Evolutionary conservation across 2,888 invertebrate species (phyloP), one percentile per base, ranked within the genome.

Genomic region (Formica aserva): DNA sequence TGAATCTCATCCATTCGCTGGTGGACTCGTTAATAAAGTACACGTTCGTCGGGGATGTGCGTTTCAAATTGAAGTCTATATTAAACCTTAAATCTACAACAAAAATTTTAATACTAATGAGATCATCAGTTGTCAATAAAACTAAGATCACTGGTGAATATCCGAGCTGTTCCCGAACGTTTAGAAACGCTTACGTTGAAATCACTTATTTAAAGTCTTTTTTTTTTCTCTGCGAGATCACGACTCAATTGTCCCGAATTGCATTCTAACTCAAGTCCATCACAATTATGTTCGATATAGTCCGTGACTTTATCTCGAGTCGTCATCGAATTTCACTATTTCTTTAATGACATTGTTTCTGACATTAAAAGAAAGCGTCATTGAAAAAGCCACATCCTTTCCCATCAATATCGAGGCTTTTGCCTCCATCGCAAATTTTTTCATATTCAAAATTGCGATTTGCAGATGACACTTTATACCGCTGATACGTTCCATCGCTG

Each of bases 71-170:
- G n/a, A 41, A 62, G 1, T 69, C 74, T 80, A 82, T 88, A 85
- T 84, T 83, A 88, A 82, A 86, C 67, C 85, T 86, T 76, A 80
- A 85, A 66, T n/a, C 55, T 77, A 77, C 38, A 65, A 66, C 38
- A 18, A 52, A 38, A 65, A 32, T 60, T 88, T 92, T 93, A 93
- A 93, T 93, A 93, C 93, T 93, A 93, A 86, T 93, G 93, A 93
- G 93, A 93, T 93, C 93, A 93, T 93, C 91, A 88, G 89, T 92
- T 87, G 86, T 88, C 88, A 85, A 89, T 88, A 86, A 82, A 85
- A 85, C 85, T 86, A 88, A 83, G 83, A 84, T 85, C 84, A 85
- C 75, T 87, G 87, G 88, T 87, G 87, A 87, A 74, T 80, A 41
- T 82, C 41, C 65, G 55, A 71, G 18, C 11, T 55, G 22, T 22